Base-by-base conservation (phyloP, 2,797 vertebrate genomes). In the Parauchenoglanis ngamensis region DNA sequence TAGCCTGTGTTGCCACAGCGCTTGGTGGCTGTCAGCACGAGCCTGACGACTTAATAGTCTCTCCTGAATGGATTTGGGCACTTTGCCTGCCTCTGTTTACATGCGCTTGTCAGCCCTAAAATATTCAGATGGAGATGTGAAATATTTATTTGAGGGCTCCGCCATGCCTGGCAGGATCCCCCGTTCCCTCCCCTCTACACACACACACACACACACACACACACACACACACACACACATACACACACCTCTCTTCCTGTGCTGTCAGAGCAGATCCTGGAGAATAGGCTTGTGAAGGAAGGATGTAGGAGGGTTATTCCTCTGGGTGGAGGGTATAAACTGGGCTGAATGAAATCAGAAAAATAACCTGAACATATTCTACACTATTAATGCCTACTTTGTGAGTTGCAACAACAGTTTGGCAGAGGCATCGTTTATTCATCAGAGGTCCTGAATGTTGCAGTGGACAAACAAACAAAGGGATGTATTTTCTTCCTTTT, bases 1-100 rank as follows among this genome's bases (percentile, higher is more conserved):
- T 96, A 96, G 95, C 96, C 95, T 95, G 95, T 97, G 96, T 97
- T 97, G 96, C 96, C 86, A 90, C 91, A 92, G 90, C 89, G 91
- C 87, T 95, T 96, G 94, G 96, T 95, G 96, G 94, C 96, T 97
- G 96, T 97, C 97, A 96, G 96, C 93, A 96, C 95, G 93, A 94
- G 94, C 94, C 96, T 99, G 98, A 98, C 96, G 97, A 97, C 97
- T 98, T 98, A 98, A 99, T 99, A 97, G 98, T 97, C 97, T 97
- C 97, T 96, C 96, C 96, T 97, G 97, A 98, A 97, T 98, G 96
- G 97, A 98, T 98, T 97, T 98, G 96, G 98, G 97, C 97, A 97
- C 97, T 98, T 97, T 96, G 96, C 96, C 97, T 98, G 96, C 97
- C 96, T 98, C 96, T 98, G 97, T 98, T 98, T 98, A 98, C 97